Evolutionary conservation across 2,113 vertebrate genomes (phyloP).

Genomic region (Plotosus lineatus): DNA sequence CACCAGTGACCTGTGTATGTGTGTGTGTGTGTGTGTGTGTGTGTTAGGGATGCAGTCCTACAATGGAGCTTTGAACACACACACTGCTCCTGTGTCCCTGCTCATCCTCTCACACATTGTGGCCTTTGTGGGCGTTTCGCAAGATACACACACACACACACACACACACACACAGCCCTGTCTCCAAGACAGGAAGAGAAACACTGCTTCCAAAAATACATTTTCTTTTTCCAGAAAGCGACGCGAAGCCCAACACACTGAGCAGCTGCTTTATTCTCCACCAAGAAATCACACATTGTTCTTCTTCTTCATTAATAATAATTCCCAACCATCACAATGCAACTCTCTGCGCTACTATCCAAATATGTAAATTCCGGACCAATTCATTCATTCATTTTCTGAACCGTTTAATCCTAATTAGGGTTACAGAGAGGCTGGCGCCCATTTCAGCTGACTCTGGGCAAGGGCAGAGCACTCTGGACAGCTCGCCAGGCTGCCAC

Average conservation of each 20-base stretch:
- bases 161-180: conserved; percentile 16
- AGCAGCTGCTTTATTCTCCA: not conserved
- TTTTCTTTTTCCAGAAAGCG: not conserved
- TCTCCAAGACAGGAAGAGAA: conserved; percentile 22
- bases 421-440: too few species aligned
- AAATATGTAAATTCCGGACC: not conserved
- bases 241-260: not conserved
- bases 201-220: conserved; percentile 37
- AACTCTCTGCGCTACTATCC: not conserved
- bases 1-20: conserved; percentile 33
- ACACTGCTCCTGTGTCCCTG: conserved; percentile 66
- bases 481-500: too few species aligned
- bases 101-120: conserved; percentile 73
- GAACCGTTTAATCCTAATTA: too few species aligned
- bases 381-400: too few species aligned
- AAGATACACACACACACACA: conserved; percentile 55
- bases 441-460: too few species aligned
- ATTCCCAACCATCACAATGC: too few species aligned
- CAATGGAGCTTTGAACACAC: conserved; percentile 73
- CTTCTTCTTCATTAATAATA: too few species aligned
- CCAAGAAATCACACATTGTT: too few species aligned
- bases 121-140: conserved; percentile 68
- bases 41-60: conserved; percentile 51
- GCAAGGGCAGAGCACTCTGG: too few species aligned
- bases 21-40: conserved; percentile 29